These are phyloP conservation scores for Lycophotia porphyrea DNA, from an alignment of 2,888 invertebrate species.

Conservation along the genomic window DNA sequence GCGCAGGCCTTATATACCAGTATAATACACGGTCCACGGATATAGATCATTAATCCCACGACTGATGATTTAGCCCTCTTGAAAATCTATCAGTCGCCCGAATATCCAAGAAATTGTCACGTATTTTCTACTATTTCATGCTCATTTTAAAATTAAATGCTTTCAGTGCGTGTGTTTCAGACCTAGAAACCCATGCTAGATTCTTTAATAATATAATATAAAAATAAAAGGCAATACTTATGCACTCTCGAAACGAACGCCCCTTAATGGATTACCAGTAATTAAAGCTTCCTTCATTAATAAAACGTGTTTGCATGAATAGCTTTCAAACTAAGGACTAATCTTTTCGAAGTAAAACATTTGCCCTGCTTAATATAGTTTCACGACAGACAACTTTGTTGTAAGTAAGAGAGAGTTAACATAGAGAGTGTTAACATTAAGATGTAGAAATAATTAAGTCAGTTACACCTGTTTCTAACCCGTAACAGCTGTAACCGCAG, in stretches of 20 bases:
- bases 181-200: too few relatives aligned
- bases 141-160: conserved; percentile 2
- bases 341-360: conserved; percentile 4
- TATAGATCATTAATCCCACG: too few relatives aligned
- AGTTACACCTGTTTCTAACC: conserved; percentile 39
- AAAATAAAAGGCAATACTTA: not conserved
- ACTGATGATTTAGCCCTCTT: not conserved
- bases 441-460: conserved; percentile 31
- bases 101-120: not conserved
- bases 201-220: not conserved
- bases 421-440: conserved; percentile 11
- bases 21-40: not conserved
- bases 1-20: too few relatives aligned
- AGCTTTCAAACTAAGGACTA: not conserved
- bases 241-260: conserved; percentile 4
- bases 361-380: not conserved
- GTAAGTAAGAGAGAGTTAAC: conserved; percentile 16
- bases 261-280: not conserved
- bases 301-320: not conserved
- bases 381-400: conserved; percentile 12
- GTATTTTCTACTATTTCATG: not conserved
- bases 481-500: conserved; percentile 36
- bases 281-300: not conserved
- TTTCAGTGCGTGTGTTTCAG: not conserved
- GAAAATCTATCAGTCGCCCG: not conserved